Conservation (phyloP, 92 coral and sea anemone genomes). For the Plumapathes pennacea region DNA sequence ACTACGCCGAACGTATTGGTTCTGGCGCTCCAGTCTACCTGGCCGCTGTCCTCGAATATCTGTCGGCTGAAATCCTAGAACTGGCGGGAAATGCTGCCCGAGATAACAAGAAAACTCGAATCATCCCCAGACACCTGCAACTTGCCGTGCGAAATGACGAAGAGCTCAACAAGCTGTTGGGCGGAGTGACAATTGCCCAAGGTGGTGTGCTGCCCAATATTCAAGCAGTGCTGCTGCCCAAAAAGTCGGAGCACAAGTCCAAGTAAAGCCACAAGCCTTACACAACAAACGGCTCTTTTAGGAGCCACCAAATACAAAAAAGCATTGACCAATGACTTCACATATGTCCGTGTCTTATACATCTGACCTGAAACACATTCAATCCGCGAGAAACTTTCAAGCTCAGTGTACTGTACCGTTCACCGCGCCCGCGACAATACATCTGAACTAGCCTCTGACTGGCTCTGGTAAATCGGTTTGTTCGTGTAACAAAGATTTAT, state of each 20-base stretch:
- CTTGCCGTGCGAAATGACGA: slow-evolving; percentile 1
- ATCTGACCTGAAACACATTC: no score
- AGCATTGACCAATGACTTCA: no score
- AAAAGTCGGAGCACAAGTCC: slow-evolving; percentile 5
- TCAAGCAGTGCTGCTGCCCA: slow-evolving; percentile 12
- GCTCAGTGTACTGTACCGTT: no score
- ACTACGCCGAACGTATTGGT: slow-evolving; percentile 2
- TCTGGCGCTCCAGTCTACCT: slow-evolving; percentile 1
- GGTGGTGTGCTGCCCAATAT: slow-evolving; percentile 24
- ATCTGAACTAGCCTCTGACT: no score
- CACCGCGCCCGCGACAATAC: no score
- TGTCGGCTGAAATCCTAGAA: slow-evolving; percentile 3
- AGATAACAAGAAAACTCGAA: slow-evolving; percentile 3
- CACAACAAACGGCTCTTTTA: no score
- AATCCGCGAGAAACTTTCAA: no score
- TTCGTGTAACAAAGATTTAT: no score
- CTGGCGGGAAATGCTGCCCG: slow-evolving; percentile 2
- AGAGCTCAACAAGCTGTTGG: slow-evolving; percentile 1
- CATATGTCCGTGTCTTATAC: no score
- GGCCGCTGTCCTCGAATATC: slow-evolving; percentile 1
- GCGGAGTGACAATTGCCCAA: slow-evolving; percentile 4
- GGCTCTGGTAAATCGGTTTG: no score
- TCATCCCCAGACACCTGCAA: not conserved
- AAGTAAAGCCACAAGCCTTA: not conserved
- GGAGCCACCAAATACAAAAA: no score